phyloP scores from a whole-genome alignment of 2,888 invertebrate genomes.

The Sarcophaga subvicina region DNA sequence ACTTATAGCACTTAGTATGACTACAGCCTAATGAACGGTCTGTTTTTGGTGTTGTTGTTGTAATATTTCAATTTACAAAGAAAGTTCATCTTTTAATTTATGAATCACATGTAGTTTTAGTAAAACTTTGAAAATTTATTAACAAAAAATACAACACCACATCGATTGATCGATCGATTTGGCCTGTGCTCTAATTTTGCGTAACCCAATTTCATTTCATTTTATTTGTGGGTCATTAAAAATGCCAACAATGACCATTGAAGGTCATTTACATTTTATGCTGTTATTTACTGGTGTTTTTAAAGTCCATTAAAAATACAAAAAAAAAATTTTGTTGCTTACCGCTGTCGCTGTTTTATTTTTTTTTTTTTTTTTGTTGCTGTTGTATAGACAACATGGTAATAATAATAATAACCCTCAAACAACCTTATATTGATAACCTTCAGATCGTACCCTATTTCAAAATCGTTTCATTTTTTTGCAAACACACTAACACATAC shows the following conservation, averaged over 20 bases:
- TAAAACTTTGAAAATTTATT: too few species aligned
- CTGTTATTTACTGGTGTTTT: not conserved
- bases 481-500: not conserved
- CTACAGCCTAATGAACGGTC: too few species aligned
- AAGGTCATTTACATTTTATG: not conserved
- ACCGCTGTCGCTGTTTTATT: not conserved
- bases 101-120: too few species aligned
- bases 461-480: not conserved
- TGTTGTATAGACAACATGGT: not conserved
- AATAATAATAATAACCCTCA: constrained; percentile 6
- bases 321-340: not conserved
- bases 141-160: not conserved
- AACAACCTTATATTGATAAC: constrained; percentile 18
- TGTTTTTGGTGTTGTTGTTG: too few species aligned
- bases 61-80: too few species aligned
- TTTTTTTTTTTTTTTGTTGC: too few species aligned
- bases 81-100: too few species aligned
- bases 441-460: constrained; percentile 22
- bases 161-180: not conserved
- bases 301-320: not conserved
- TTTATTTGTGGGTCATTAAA: not conserved
- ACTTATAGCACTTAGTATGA: too few species aligned
- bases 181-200: not conserved
- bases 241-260: not conserved
- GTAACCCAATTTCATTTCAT: not conserved